These are phyloP conservation scores for Chloromyia formosa DNA, from an alignment of 2,888 invertebrate genomes.

Conservation along the genomic window DNA sequence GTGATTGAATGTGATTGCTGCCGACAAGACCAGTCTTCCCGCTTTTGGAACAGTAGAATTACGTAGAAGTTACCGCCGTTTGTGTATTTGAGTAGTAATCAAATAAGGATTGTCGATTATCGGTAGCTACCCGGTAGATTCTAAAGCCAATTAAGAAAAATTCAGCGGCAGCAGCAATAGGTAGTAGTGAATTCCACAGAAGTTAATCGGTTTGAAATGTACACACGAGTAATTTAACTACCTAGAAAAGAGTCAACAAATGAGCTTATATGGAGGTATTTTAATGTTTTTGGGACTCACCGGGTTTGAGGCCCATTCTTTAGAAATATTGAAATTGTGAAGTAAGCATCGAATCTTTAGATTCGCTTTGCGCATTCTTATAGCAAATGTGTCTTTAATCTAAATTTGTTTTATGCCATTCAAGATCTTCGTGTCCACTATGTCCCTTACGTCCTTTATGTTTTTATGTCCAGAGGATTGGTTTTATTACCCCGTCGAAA, in stretches of 20 bases:
- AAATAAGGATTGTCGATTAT: conserved; percentile 21
- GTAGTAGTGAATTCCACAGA: conserved; percentile 24
- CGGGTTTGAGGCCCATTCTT: too few species aligned
- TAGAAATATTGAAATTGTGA: too few species aligned
- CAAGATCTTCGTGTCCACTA: too few species aligned
- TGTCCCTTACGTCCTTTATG: too few species aligned
- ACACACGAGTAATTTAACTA: neutral
- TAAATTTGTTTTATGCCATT: too few species aligned
- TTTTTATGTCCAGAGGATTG: too few species aligned
- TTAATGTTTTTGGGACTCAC: too few species aligned
- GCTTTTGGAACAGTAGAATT: neutral
- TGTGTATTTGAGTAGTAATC: conserved; percentile 1
- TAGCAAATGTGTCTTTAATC: too few species aligned
- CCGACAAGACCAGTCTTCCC: neutral
- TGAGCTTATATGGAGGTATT: too few species aligned
- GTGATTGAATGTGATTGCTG: conserved; percentile 20
- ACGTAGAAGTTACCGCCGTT: conserved; percentile 1
- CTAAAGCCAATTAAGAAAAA: neutral
- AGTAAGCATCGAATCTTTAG: too few species aligned
- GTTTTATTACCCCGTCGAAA: too few species aligned
- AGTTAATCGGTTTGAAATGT: conserved; percentile 25
- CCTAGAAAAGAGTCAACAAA: too few species aligned
- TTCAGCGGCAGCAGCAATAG: conserved; percentile 7
- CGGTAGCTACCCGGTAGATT: conserved; percentile 17
- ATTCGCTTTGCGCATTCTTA: conserved; percentile 4